Conservation (phyloP, 2,888 invertebrate genomes). For the Himalopsyche kuldschensis region DNA sequence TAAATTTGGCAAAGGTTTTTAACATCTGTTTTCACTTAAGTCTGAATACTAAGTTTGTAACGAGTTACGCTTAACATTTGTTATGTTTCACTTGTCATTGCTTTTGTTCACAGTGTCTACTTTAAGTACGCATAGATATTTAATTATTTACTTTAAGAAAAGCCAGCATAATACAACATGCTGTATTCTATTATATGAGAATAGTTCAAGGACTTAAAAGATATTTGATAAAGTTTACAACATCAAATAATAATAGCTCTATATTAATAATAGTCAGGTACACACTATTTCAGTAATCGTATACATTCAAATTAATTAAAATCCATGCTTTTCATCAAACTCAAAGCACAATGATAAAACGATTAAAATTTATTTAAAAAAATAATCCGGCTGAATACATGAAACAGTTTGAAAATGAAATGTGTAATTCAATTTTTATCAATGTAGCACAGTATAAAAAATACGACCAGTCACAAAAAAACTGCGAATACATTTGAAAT, state of each 20-base stretch:
- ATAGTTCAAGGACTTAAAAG: not conserved
- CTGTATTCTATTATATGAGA: not conserved
- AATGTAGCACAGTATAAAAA: not conserved
- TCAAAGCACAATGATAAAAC: not conserved
- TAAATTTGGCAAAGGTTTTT: not conserved
- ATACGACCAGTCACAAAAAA: not conserved
- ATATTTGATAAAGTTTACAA: not conserved
- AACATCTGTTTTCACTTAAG: not conserved
- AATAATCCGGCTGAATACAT: not conserved
- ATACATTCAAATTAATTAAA: too few species aligned
- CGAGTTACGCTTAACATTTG: slow-evolving; percentile 27
- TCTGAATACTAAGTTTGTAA: slow-evolving; percentile 16
- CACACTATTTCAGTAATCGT: too few species aligned
- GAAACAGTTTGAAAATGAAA: not conserved
- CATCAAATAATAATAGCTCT: too few species aligned
- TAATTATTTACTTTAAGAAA: not conserved
- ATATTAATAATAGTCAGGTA: too few species aligned
- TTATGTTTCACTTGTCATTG: slow-evolving; percentile 29
- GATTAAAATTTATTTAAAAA: not conserved
- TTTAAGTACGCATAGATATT: not conserved
- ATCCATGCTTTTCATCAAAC: too few species aligned
- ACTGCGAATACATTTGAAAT: not conserved
- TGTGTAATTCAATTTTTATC: not conserved
- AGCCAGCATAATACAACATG: not conserved
- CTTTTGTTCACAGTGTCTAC: slow-evolving; percentile 10